Evolutionary conservation across 1,140 invertebrate species (phyloP).

Genomic region (Drosophila ohnishii): DNA sequence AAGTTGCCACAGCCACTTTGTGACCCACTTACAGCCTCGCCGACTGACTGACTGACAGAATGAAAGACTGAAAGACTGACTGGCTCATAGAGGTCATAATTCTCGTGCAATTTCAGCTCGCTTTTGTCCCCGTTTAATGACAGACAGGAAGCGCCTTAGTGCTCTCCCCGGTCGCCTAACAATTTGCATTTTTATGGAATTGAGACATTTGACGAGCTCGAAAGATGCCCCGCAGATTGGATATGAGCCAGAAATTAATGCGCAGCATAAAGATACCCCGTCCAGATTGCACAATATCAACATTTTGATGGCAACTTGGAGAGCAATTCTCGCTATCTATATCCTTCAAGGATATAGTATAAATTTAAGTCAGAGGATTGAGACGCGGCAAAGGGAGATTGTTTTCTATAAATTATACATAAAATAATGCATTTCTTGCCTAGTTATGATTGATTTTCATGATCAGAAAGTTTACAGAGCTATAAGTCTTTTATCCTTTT

Average conservation of each 20-base stretch:
- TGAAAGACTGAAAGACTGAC: slow-evolving; percentile 2
- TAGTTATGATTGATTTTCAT: too few relatives aligned
- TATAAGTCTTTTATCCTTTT: too few relatives aligned
- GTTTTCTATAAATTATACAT: too few relatives aligned
- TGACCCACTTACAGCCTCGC: slow-evolving; percentile 30
- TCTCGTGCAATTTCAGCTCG: slow-evolving; percentile 65
- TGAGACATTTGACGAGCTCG: slow-evolving; percentile 70
- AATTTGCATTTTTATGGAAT: slow-evolving; percentile 81
- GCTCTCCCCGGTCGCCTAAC: slow-evolving; percentile 23
- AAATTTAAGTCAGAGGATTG: background rate
- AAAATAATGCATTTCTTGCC: too few relatives aligned
- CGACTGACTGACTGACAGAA: slow-evolving; percentile 4
- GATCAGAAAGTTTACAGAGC: too few relatives aligned
- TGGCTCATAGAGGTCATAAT: slow-evolving; percentile 74
- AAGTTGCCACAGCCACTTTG: slow-evolving; percentile 40
- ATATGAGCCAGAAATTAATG: slow-evolving; percentile 66
- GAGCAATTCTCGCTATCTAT: background rate
- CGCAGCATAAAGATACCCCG: slow-evolving; percentile 62
- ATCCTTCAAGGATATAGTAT: background rate
- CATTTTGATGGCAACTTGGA: slow-evolving; percentile 48
- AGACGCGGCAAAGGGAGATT: background rate
- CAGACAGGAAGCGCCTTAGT: slow-evolving; percentile 63
- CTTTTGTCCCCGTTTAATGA: slow-evolving; percentile 55
- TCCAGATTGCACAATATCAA: slow-evolving; percentile 59
- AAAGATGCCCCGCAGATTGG: slow-evolving; percentile 51